Evolutionary conservation across 2,888 invertebrate genomes (phyloP).

Genomic region (Plemyria rubiginata): DNA sequence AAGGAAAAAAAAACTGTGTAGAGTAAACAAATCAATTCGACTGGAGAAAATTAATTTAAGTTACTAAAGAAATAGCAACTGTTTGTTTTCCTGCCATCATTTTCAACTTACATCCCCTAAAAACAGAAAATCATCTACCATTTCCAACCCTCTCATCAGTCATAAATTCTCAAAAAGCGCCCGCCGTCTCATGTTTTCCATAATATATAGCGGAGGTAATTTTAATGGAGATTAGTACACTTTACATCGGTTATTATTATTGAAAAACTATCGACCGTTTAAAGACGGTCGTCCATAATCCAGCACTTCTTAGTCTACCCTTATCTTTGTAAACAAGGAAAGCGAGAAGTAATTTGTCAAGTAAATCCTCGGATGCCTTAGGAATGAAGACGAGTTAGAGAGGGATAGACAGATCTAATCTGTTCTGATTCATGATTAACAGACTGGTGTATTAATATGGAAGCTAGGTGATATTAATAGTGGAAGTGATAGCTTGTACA

Average conservation of each 20-base stretch:
- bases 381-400: slow-evolving; percentile 45
- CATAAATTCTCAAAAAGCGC: not conserved
- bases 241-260: not conserved
- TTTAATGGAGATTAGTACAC: not conserved
- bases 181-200: not conserved
- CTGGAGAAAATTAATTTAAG: too few relatives aligned
- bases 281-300: slow-evolving; percentile 21
- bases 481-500: slow-evolving; percentile 31
- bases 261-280: not conserved
- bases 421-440: slow-evolving; percentile 67
- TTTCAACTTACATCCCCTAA: slow-evolving; percentile 28
- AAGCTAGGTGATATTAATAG: slow-evolving; percentile 53
- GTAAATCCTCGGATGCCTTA: slow-evolving; percentile 65
- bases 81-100: slow-evolving; percentile 30
- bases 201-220: not conserved
- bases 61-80: not conserved
- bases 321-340: slow-evolving; percentile 62
- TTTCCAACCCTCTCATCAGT: slow-evolving; percentile 23
- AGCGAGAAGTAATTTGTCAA: slow-evolving; percentile 81
- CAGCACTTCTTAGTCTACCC: slow-evolving; percentile 28
- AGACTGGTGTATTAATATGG: slow-evolving; percentile 61
- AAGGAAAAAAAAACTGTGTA: too few relatives aligned
- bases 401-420: slow-evolving; percentile 37
- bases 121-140: slow-evolving; percentile 29
- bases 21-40: too few relatives aligned